These are phyloP conservation scores for Melanophora roralis DNA, from an alignment of 2,888 invertebrate species.

Conservation along the genomic window DNA sequence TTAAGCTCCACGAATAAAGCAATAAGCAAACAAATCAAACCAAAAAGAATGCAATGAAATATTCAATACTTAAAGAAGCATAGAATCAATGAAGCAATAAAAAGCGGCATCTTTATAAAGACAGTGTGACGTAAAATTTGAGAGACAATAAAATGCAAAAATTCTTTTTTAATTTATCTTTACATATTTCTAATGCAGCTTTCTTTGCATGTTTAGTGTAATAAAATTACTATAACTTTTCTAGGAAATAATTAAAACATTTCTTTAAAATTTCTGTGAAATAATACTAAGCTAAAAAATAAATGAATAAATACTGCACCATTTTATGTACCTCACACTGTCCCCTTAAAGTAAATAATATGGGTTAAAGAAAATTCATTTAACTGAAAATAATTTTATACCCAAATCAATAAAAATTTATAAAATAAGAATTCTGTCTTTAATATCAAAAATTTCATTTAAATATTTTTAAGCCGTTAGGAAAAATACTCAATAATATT, in stretches of 20 bases:
- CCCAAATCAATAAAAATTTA: background rate
- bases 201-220: no score
- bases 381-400: no score
- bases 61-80: constrained; percentile 20
- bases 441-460: background rate
- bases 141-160: background rate
- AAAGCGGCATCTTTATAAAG: background rate
- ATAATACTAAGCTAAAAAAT: no score
- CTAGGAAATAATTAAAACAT: no score
- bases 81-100: constrained; percentile 2
- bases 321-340: no score
- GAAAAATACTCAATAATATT: background rate
- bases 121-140: background rate
- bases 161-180: no score
- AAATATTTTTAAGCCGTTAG: background rate
- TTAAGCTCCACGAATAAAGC: background rate
- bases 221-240: no score
- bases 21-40: background rate
- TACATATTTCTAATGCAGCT: no score
- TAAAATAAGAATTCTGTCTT: background rate
- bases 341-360: no score
- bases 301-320: no score
- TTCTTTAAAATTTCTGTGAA: no score
- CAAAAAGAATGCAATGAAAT: constrained; percentile 1
- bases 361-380: no score